Percentiles rank a stretch among this genome's conserved stretches.
phyloP scores from a whole-genome alignment of 2,113 vertebrate species.

The Pelobates fuscus region DNA sequence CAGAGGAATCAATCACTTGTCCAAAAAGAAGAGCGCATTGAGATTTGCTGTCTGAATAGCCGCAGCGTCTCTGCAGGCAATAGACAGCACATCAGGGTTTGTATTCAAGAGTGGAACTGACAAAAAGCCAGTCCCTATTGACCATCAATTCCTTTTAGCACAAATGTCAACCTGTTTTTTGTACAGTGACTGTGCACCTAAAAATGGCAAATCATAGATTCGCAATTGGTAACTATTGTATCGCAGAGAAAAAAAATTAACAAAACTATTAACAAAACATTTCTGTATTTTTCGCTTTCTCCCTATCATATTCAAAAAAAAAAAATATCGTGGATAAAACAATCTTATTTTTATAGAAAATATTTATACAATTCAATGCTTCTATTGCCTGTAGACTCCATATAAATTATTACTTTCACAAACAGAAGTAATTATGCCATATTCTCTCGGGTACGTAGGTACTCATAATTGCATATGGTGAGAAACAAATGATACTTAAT shows the following conservation, averaged over 20 bases:
- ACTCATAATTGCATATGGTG: too few species aligned
- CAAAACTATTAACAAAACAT: too few species aligned
- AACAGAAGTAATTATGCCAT: neutral
- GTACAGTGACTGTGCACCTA: neutral
- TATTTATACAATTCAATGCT: neutral
- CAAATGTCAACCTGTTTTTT: slow-evolving; percentile 34
- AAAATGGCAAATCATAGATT: neutral
- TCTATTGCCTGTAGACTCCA: neutral
- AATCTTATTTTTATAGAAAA: too few species aligned
- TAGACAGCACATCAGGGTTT: slow-evolving; percentile 60
- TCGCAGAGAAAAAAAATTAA: too few species aligned
- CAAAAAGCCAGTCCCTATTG: slow-evolving; percentile 71
- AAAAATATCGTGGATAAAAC: too few species aligned
- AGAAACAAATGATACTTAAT: too few species aligned
- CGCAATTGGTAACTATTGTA: too few species aligned
- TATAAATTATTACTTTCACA: neutral
- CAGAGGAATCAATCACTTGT: slow-evolving; percentile 82
- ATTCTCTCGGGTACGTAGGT: too few species aligned
- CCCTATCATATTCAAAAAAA: too few species aligned
- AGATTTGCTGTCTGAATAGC: slow-evolving; percentile 56
- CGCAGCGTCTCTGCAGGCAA: slow-evolving; percentile 58
- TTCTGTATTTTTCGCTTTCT: too few species aligned
- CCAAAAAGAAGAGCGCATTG: slow-evolving; percentile 59
- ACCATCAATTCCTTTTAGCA: slow-evolving; percentile 64
- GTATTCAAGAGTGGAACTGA: slow-evolving; percentile 72